Conservation (phyloP, 2,888 invertebrate species). For the Neuroscelio doddi region DNA sequence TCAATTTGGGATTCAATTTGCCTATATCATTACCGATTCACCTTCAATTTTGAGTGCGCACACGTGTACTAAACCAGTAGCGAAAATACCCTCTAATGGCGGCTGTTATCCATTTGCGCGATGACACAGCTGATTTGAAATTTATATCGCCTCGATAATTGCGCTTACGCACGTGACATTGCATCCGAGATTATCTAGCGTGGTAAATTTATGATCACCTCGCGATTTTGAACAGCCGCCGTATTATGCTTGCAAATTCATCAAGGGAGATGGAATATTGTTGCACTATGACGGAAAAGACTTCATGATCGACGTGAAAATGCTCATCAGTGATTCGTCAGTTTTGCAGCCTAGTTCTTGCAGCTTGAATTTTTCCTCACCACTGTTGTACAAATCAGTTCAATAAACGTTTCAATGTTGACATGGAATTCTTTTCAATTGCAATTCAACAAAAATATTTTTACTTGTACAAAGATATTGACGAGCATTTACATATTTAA, state of each 20-base stretch:
- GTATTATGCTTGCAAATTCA: constrained; percentile 46
- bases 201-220: constrained; percentile 47
- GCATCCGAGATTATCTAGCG: constrained; percentile 48
- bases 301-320: constrained; percentile 4
- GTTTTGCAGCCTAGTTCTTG: too few relatives aligned
- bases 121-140: constrained; percentile 55
- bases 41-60: constrained; percentile 14
- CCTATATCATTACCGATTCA: constrained; percentile 52
- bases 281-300: constrained; percentile 9
- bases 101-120: constrained; percentile 45
- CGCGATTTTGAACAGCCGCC: constrained; percentile 48
- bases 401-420: too few relatives aligned
- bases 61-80: constrained; percentile 27
- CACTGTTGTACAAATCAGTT: too few relatives aligned
- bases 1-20: constrained; percentile 59
- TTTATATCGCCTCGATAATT: constrained; percentile 57
- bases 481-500: too few relatives aligned
- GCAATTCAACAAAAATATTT: too few relatives aligned
- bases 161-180: constrained; percentile 46
- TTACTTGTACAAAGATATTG: too few relatives aligned
- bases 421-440: too few relatives aligned
- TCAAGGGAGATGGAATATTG: constrained; percentile 11
- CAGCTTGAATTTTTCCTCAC: too few relatives aligned
- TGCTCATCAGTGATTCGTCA: too few relatives aligned
- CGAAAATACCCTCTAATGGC: constrained; percentile 42